phyloP scores from a whole-genome alignment of 2,113 vertebrate genomes.

The Aphyosemion australe region DNA sequence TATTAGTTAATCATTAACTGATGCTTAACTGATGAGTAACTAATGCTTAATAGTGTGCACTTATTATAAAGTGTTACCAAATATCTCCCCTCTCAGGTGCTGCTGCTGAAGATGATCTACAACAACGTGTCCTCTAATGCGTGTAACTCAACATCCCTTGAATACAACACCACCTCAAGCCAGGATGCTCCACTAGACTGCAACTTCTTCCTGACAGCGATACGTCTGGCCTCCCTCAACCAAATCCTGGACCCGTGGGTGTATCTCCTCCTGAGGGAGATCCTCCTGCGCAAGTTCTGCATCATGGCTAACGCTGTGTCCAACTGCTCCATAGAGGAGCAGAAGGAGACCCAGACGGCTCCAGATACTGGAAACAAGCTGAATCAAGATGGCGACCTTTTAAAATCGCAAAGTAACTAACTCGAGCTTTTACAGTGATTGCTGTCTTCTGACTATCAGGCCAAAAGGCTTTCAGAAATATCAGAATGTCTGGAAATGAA shows the following conservation, averaged over 20 bases:
- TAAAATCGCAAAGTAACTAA: constrained; percentile 54
- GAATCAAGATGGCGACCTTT: constrained; percentile 60
- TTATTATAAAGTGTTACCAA: too few species aligned
- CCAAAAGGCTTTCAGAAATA: not conserved
- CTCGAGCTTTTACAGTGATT: not conserved
- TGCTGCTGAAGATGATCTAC: constrained; percentile 89
- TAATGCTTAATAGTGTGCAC: too few species aligned
- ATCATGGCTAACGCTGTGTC: constrained; percentile 90
- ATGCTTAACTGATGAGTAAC: too few species aligned
- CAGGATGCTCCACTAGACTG: constrained; percentile 79
- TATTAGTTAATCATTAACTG: too few species aligned
- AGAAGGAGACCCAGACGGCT: constrained; percentile 75
- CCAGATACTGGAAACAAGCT: constrained; percentile 77
- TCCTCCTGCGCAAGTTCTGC: constrained; percentile 89
- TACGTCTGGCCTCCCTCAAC: constrained; percentile 95
- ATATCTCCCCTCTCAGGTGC: constrained; percentile 74
- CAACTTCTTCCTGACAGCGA: constrained; percentile 85
- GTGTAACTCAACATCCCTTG: constrained; percentile 65
- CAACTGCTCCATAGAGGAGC: constrained; percentile 81
- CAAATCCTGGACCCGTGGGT: constrained; percentile 99
- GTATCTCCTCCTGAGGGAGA: constrained; percentile 92
- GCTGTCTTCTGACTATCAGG: not conserved
- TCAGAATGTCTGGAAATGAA: constrained; percentile 5
- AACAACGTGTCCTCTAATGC: constrained; percentile 81
- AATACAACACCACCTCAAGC: not conserved